Conservation (phyloP, 1,140 invertebrate species). For the Lucilia sericata region DNA sequence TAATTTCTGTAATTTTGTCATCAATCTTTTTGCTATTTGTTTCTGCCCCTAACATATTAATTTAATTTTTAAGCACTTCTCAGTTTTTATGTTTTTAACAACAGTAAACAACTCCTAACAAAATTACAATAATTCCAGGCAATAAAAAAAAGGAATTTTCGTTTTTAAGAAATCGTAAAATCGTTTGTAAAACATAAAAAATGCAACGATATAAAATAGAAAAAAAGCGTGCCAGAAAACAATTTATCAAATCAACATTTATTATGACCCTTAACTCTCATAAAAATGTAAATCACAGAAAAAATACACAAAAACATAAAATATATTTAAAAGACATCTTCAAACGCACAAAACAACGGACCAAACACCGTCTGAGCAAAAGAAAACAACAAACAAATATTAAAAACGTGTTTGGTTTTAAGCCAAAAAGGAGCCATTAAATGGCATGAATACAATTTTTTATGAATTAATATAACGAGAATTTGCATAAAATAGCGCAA, state of each 20-base stretch:
- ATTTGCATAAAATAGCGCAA: no score
- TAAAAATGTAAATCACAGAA: slow-evolving; percentile 17
- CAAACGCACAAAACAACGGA: no score
- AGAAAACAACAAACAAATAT: neutral
- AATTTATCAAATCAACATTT: slow-evolving; percentile 6
- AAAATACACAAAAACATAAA: neutral
- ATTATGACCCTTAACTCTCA: slow-evolving; percentile 10
- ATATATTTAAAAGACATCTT: no score
- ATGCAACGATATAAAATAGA: neutral
- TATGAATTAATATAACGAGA: no score
- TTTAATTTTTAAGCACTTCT: neutral
- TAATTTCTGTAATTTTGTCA: no score
- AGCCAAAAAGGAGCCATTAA: no score
- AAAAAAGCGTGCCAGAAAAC: neutral
- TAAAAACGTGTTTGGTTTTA: neutral
- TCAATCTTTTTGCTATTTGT: no score
- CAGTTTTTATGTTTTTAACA: neutral
- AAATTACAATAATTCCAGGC: neutral
- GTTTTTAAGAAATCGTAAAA: neutral
- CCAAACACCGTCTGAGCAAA: no score
- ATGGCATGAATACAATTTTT: no score
- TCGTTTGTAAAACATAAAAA: neutral
- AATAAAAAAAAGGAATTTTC: neutral
- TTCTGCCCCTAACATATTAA: neutral
- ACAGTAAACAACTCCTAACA: neutral